Evolutionary conservation across 2,113 vertebrate species (phyloP), one percentile per base, ranked within the genome.

Genomic region (Stigmatopora nigra): DNA sequence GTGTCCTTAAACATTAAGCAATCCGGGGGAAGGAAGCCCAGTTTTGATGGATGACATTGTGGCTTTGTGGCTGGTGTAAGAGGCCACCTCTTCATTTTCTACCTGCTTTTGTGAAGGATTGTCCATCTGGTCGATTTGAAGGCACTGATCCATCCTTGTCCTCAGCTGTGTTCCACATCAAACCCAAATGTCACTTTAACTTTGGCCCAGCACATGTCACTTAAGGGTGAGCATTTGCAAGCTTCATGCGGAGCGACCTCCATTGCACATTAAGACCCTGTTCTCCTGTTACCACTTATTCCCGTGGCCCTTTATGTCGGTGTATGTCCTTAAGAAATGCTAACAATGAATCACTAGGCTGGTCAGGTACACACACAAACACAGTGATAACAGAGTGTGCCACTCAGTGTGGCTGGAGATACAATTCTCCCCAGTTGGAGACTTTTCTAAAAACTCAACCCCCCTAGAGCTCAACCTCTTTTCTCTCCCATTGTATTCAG

Each of bases 141-240:
- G 60, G 72, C 75, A 66, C 67, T 64, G 75, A 86, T 85, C 76
- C 78, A 76, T 83, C 77, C 72, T 80, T 19, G 61, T 76, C 64
- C 61, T 38, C 70, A 67, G 65, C 73, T 79, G 68, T 68, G 69
- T 75, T 82, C 71, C 76, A 46, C 53, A 53, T 84, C 84, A 86
- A 84, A 81, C 78, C 76, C 67, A 88, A 89, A 88, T 84, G 84
- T 87, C 87, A 90, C 78, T 84, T 83, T 70, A 73, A 72, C 70
- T 88, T 80, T 76, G 60, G 44, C 44, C 70, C 25, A 69, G 69
- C 77, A 61, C 80, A 81, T 72, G 80, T 86, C 82, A 83, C 77
- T 70, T 72, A 61, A 73, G 75, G 73, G 71, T 71, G 13, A 69
- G 67, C 65, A 63, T 70, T 72, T 65, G 52, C 36, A 75, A 49